Conservation (phyloP, 2,888 invertebrate species). For the Hirtodrosophila confusa region DNA sequence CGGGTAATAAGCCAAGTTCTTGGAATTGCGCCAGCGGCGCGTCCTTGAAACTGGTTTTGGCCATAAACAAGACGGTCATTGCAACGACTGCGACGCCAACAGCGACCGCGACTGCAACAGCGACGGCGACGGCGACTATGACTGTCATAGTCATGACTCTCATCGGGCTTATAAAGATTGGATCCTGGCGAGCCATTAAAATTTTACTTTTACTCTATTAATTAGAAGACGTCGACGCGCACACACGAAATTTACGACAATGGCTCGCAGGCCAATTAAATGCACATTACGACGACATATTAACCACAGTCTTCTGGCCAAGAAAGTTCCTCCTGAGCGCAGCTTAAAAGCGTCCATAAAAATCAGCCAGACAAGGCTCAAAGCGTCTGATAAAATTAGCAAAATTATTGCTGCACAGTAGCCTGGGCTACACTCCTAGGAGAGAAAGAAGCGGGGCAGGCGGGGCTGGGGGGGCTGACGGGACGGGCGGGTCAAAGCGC, state of each 20-base stretch:
- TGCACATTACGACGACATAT: conserved; percentile 62
- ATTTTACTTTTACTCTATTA: conserved; percentile 65
- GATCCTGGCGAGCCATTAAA: conserved; percentile 49
- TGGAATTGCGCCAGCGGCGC: conserved; percentile 70
- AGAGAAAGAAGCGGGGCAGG: not conserved
- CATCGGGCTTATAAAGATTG: conserved; percentile 23
- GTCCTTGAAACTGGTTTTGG: conserved; percentile 76
- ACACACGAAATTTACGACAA: conserved; percentile 58
- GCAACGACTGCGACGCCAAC: conserved; percentile 13
- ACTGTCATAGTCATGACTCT: conserved; percentile 4
- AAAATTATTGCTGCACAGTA: conserved; percentile 66
- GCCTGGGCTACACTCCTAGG: conserved; percentile 10
- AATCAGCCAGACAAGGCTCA: conserved; percentile 55
- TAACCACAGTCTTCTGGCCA: conserved; percentile 22
- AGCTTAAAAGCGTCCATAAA: conserved; percentile 69
- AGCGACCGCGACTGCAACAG: conserved; percentile 7
- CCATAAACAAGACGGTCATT: conserved; percentile 61
- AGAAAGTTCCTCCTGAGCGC: not conserved
- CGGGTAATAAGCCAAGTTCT: conserved; percentile 69
- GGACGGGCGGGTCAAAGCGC: conserved; percentile 28
- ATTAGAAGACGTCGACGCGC: conserved; percentile 48
- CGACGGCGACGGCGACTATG: conserved; percentile 1
- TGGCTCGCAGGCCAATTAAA: conserved; percentile 63
- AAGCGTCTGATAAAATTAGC: conserved; percentile 63
- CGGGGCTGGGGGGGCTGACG: no score